Conservation (phyloP, 2,888 invertebrate species). For the Drosophila subsilvestris region DNA sequence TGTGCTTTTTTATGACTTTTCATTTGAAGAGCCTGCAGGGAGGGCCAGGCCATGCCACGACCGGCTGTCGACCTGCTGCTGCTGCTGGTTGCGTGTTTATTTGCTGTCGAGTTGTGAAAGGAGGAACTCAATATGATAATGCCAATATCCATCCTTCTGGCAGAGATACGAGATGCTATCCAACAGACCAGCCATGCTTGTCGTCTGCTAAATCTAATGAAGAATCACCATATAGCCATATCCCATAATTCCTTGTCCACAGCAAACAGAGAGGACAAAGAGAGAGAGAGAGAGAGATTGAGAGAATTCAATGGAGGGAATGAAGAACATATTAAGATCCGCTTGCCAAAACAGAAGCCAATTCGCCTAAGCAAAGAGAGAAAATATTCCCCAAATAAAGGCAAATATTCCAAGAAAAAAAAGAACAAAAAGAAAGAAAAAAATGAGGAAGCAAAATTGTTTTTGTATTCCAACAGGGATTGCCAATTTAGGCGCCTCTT, state of each 20-base stretch:
- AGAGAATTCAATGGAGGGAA: not conserved
- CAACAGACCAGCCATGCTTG: conserved; percentile 10
- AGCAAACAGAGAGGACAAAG: not conserved
- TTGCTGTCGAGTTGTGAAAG: conserved; percentile 63
- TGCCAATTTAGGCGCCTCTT: conserved; percentile 51
- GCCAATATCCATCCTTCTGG: conserved; percentile 33
- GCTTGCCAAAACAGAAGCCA: conserved; percentile 26
- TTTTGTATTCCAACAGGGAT: conserved; percentile 59
- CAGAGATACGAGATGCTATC: conserved; percentile 21
- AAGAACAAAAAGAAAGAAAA: not conserved
- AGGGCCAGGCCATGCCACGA: too few relatives aligned
- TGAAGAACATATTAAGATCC: conserved; percentile 34
- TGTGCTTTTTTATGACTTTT: conserved; percentile 78
- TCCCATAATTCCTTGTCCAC: not conserved
- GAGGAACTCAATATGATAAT: conserved; percentile 65
- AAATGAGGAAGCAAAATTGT: conserved; percentile 12
- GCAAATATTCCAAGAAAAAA: not conserved
- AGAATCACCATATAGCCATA: conserved; percentile 37
- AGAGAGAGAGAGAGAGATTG: too few relatives aligned
- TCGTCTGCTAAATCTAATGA: conserved; percentile 34
- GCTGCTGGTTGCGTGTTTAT: conserved; percentile 72
- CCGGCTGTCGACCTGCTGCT: too few relatives aligned
- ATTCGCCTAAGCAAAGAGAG: conserved; percentile 25
- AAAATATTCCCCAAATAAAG: conserved; percentile 28
- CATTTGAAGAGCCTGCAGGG: conserved; percentile 68